These are phyloP conservation scores for Chrysolina americana DNA, from an alignment of 2,888 invertebrate species.

Conservation along the genomic window DNA sequence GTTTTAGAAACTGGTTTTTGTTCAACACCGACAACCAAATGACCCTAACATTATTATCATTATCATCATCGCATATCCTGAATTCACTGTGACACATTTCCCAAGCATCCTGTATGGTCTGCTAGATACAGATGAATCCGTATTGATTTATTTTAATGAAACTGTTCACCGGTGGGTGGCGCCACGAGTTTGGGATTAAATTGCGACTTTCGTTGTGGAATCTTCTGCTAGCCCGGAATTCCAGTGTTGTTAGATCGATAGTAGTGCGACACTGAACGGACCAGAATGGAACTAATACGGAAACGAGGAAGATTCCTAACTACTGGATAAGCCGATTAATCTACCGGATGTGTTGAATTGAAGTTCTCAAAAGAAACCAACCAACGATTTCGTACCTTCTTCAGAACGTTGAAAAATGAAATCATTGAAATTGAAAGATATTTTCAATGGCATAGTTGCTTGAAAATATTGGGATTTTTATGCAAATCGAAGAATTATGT, in stretches of 20 bases:
- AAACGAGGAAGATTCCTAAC: neutral
- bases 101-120: neutral
- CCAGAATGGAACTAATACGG: neutral
- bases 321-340: neutral
- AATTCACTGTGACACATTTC: too few species aligned
- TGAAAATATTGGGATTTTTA: too few species aligned
- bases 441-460: too few species aligned
- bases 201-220: neutral
- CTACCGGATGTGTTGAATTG: neutral
- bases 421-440: neutral
- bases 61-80: too few species aligned
- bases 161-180: constrained; percentile 6
- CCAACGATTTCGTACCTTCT: too few species aligned
- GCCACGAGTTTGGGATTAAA: neutral
- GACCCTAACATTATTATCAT: too few species aligned
- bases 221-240: neutral
- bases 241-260: neutral
- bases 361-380: neutral
- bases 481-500: too few species aligned
- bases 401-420: too few species aligned
- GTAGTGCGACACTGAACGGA: neutral
- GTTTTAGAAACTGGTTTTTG: too few species aligned
- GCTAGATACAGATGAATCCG: neutral
- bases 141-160: neutral
- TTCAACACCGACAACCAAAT: too few species aligned